Base-by-base conservation (phyloP, 2,113 vertebrate genomes). In the Muscicapa adusta region DNA sequence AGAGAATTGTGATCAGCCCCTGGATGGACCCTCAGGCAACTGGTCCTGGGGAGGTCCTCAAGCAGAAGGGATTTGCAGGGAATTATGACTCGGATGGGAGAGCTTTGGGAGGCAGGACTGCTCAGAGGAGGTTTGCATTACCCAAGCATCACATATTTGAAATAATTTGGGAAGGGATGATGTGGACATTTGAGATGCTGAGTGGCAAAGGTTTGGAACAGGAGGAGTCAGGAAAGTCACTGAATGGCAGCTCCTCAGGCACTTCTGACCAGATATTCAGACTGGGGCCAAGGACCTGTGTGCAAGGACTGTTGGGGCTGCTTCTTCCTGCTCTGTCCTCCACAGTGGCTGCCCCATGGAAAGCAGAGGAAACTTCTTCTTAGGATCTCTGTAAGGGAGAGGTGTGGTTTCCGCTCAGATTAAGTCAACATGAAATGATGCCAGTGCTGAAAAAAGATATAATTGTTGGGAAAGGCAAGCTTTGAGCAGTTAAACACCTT, bases 111-210 rank as follows among this genome's bases (percentile, higher is more conserved):
- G 26, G 29, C 58, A 68, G 48, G 14, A 36, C 33, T 79, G 26
- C 58, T 20, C 48, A 62, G 73, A 68, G 33, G 17, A 60, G 25
- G 51, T 47, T 36, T 65, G 16, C 15, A 61, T 76, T 8, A 28
- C 10, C 10, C 26, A 53, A 29, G 29, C 0, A 3, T 50, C 1
- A 1, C 26, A 18, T n/a, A 11, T 19, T 51, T 72, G 57, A 79
- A 88, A 68, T 34, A 58, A 56, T 45, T 79, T 76, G 62, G 48
- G 33, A 57, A 45, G 34, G 25, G 48, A 25, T 67, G 29, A 38
- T 33, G 29, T 36, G 34, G 24, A 24, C 7, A 2, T 56, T 65
- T 68, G 50, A 40, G 28, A 57, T 0, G 3, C 9, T 0, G 1
- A 5, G 12, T 38, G 15, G 12, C 54, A 86, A 88, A 89, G 6